Base-by-base conservation (phyloP, 2,113 vertebrate genomes). In the Mus pahari region DNA sequence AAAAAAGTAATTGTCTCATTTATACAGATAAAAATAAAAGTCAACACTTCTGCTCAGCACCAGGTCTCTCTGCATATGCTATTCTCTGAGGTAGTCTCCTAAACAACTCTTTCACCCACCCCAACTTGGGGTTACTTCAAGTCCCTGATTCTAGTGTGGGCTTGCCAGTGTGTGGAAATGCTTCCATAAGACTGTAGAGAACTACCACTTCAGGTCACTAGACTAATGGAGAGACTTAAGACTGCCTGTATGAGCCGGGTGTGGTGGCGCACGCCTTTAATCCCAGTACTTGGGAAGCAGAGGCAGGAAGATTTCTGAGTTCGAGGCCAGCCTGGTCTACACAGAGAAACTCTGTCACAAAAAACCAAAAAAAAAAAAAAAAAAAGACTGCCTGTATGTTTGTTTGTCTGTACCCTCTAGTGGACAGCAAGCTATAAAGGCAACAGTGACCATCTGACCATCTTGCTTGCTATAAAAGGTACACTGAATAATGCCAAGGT, bases 1-100 rank as follows among this genome's bases (percentile, higher is more conserved):
- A 39, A 96, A 93, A 86, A 90, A 16, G 2, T 28, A 13, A 68
- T 39, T 89, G 20, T 84, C 55, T 92, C 70, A 87, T 84, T 84
- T 84, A 91, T 83, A 50, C 4, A 39, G 36, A 94, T 70, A 48
- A 48, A 48, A 48, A 48, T 48, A 78, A 90, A 68, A 87, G 91
- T 78, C 64, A 84, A 48, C 22, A 79, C 24, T 73, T 82, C 26
- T 48, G 14, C 58, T 86, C 14, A 53, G 16, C 28, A 91, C 45
- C 71, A 93, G 19, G 19, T 53, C 53, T 92, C 50, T 97, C 24
- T 78, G 39, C 8, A 86, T 28, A 91, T 7, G 62, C 60, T 78
- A 62, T 39, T 19, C 39, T 82, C 68, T 93, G 66, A 93, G 86
- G 84, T 1, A 89, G 9, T 82, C 88, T 91, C 36, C n/a, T 11